Evolutionary conservation across 2,888 invertebrate species (phyloP), one percentile per base, ranked within the genome.

Genomic region (Drosophila antonietae): DNA sequence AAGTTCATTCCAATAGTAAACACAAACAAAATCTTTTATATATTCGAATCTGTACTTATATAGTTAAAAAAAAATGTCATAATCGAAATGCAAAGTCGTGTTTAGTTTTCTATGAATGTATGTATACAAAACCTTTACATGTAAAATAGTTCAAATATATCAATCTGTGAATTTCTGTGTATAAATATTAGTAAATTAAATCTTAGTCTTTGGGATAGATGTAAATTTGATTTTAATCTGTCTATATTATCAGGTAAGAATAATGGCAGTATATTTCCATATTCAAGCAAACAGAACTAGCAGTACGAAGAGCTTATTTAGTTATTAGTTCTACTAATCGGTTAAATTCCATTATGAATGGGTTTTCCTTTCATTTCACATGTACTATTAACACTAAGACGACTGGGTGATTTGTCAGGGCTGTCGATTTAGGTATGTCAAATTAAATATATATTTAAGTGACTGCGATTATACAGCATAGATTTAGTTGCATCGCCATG

Each of bases 51-150:
- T 41, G 12, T 61, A 46, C 49, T 20, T 20, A 39, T 20, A 39
- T 20, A 33, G 46, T 31, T 53, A 14, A n/a, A 18, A 47, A 18
- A 20, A 20, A n/a, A 59, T 28, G 20, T 68, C 39, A 33, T 8
- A 55, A 35, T 33, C 12, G 10, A 51, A 14, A 28, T 51, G 35
- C 35, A 20, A 15, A 39, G 31, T 64, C 35, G 46, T 46, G 44
- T 68, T 43, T 73, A 56, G 43, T 68, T 63, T 75, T 73, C 59
- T 78, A 78, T 58, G 46, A 33, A 64, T 73, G 59, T 78, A 57
- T 57, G 59, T 78, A 57, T 57, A 73, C 74, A 75, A 75, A 52
- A 62, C 20, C 57, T 58, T 58, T 64, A 43, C 55, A 60, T 55
- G 52, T 58, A 78, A 33, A 57, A 59, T 39, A 37, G 37, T 43